Conservation (phyloP, 2,888 invertebrate species). For the Rhagonycha lutea region DNA sequence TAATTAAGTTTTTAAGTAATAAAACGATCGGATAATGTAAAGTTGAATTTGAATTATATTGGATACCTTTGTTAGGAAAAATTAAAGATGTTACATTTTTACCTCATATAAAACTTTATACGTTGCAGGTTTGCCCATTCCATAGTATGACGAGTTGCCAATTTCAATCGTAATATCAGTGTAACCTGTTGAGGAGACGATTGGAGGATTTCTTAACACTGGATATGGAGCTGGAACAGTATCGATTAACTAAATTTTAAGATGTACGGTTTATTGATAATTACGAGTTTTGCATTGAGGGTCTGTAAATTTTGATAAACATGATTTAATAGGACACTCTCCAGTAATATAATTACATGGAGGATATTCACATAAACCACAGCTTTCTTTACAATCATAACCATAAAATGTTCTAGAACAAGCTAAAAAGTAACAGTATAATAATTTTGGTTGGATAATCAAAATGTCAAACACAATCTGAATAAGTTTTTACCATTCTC, state of each 20-base stretch:
- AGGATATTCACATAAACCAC: conserved; percentile 4
- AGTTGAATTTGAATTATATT: no score
- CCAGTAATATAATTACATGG: conserved; percentile 11
- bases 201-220: conserved; percentile 15
- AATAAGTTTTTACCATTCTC: background rate
- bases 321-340: background rate
- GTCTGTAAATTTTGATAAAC: background rate
- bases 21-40: no score
- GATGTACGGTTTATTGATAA: background rate
- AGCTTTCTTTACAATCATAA: conserved; percentile 10
- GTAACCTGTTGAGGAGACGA: background rate
- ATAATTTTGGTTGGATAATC: background rate
- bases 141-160: conserved; percentile 7
- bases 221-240: conserved; percentile 12
- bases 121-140: background rate
- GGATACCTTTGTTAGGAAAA: no score
- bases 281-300: conserved; percentile 10
- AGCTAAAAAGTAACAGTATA: background rate
- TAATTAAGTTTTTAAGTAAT: no score
- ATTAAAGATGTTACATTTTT: no score
- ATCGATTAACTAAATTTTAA: background rate
- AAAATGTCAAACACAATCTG: background rate
- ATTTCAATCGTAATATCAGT: conserved; percentile 10
- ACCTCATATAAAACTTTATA: background rate
- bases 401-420: conserved; percentile 14